A percentile compares a stretch with the other conserved stretches of the same genome.
Conservation (phyloP, 2,888 invertebrate genomes). For the Morpho helenor region DNA sequence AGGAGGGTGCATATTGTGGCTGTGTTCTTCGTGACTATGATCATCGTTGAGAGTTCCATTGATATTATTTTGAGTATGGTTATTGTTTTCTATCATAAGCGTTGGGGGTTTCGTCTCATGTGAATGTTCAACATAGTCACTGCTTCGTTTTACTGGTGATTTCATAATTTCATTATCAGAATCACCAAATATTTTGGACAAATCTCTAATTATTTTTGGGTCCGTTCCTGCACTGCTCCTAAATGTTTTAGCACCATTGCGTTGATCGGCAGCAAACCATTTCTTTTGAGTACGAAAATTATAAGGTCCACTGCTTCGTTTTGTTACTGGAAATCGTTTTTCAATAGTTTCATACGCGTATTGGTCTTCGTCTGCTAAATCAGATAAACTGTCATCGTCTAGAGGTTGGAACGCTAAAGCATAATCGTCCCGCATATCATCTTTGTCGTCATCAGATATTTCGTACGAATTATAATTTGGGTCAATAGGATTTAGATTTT, state of each 20-base stretch:
- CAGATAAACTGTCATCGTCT: constrained; percentile 61
- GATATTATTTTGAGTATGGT: constrained; percentile 46
- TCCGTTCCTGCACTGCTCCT: constrained; percentile 79
- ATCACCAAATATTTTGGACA: constrained; percentile 83
- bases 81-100: constrained; percentile 43
- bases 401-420: constrained; percentile 71
- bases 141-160: constrained; percentile 76
- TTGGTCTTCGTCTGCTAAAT: constrained; percentile 61
- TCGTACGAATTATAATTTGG: constrained; percentile 59
- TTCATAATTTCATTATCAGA: constrained; percentile 60
- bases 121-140: constrained; percentile 49
- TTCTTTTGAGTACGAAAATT: constrained; percentile 51
- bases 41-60: constrained; percentile 43
- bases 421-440: constrained; percentile 67
- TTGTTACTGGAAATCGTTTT: constrained; percentile 83
- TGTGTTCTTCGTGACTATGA: constrained; percentile 56
- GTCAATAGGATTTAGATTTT: constrained; percentile 36
- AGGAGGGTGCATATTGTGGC: constrained; percentile 29
- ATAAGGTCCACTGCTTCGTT: constrained; percentile 78
- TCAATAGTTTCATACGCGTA: constrained; percentile 61
- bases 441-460: constrained; percentile 58
- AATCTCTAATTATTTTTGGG: constrained; percentile 83
- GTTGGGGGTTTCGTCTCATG: constrained; percentile 66
- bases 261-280: constrained; percentile 49
- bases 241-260: constrained; percentile 51